Evolutionary conservation across 2,113 vertebrate species (phyloP), one percentile per base, ranked within the genome.

Genomic region (Atrichornis clamosus): DNA sequence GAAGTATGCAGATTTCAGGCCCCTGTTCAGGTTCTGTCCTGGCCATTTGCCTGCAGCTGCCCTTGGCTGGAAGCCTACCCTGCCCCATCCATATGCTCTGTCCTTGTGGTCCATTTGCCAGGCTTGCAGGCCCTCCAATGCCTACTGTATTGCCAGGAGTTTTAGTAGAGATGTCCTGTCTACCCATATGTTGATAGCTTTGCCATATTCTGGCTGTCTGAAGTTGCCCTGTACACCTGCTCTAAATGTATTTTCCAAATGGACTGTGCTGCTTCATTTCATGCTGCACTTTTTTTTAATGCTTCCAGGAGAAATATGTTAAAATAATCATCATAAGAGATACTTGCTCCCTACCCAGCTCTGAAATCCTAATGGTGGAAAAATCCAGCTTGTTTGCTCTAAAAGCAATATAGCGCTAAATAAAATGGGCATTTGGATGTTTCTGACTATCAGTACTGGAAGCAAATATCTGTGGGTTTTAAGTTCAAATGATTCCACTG

Each of bases 321-420:
- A 94, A 94, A 96, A 96, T 82, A 93, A 94, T 97, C 84, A 96
- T 53, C 84, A 87, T 89, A 96, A 96, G 87, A 96, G 89, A 96
- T 90, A 90, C 74, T 95, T 96, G 39, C 58, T 96, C 80, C 65
- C 82, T 87, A 77, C 55, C 15, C 75, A 95, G 68, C 46, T 95
- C 80, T 90, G 91, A 95, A 95, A 95, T 77, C 60, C 52, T 86
- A 90, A 92, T 68, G 50, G 69, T 94, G 92, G 96, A 95, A 96
- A 95, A 94, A 89, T 59, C 10, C 49, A 80, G 32, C 78, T 94
- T 94, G 85, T 90, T 95, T 94, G 32, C 58, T 89, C 50, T 89
- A 75, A 92, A 93, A 84, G 76, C 65, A 89, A 85, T 77, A 91
- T 11, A 75, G 82, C 42, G 53, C 65, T 92, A 58, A 97, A 90